Percentiles rank a stretch among this genome's conserved stretches.
Conservation (phyloP, 2,113 vertebrate species). For the Aldabrachelys gigantea region DNA sequence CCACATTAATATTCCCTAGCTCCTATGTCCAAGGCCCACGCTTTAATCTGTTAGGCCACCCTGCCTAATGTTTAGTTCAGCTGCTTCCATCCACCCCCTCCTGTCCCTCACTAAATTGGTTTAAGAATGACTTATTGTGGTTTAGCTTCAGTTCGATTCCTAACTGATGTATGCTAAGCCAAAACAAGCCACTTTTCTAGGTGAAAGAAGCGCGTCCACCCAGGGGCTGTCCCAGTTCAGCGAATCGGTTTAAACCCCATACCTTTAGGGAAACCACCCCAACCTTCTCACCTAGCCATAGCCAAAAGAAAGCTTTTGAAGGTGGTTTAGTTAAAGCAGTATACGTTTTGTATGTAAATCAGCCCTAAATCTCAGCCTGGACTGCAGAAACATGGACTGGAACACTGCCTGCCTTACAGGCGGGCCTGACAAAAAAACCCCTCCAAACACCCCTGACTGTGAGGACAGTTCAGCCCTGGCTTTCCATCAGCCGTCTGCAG, state of each 20-base stretch:
- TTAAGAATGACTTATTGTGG: neutral
- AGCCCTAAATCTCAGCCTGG: neutral
- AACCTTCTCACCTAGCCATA: neutral
- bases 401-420: neutral
- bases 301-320: neutral
- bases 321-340: neutral
- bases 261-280: neutral
- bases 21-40: neutral
- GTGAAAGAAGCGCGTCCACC: neutral
- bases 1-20: neutral
- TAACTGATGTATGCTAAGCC: neutral
- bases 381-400: neutral
- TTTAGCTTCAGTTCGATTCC: neutral
- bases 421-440: neutral
- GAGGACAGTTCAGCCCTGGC: neutral
- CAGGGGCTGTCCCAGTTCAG: neutral
- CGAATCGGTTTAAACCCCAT: neutral
- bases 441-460: neutral
- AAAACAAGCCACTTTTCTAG: neutral
- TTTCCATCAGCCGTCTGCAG: neutral
- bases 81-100: neutral
- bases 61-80: neutral
- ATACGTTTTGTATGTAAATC: neutral
- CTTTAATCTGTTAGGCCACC: neutral
- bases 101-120: neutral